A percentile compares a stretch with the other conserved stretches of the same genome.
phyloP scores from a whole-genome alignment of 1,140 invertebrate genomes.

The Nephila pilipes region DNA sequence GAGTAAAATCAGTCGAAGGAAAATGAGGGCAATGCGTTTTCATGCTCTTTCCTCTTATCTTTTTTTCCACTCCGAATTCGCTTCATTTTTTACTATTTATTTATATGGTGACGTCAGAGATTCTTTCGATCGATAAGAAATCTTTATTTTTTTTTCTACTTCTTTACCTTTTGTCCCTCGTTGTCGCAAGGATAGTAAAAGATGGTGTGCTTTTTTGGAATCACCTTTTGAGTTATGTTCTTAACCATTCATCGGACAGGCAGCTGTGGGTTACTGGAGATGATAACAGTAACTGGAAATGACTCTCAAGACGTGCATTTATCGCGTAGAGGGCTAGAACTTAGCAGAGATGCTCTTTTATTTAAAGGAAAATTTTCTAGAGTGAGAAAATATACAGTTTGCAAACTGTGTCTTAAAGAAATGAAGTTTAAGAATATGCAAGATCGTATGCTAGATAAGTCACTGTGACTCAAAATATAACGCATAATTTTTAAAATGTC shows the following conservation, averaged over 20 bases:
- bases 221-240: constrained; percentile 16
- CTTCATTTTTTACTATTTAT: constrained; percentile 50
- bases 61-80: not conserved
- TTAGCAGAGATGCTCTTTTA: no score
- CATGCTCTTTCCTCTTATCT: not conserved
- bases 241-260: not conserved
- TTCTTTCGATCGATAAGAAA: constrained; percentile 16
- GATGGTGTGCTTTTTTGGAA: not conserved
- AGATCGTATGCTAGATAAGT: no score
- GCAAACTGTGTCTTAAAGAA: no score
- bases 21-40: constrained; percentile 43
- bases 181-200: constrained; percentile 3
- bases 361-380: no score
- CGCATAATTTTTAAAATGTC: no score
- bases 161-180: constrained; percentile 18
- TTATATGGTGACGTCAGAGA: constrained; percentile 43
- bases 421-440: no score
- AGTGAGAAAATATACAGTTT: no score
- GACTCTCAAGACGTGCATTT: not conserved
- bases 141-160: constrained; percentile 9
- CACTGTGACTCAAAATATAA: no score
- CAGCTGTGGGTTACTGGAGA: not conserved
- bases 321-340: no score
- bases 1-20: constrained; percentile 32
- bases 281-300: not conserved